Base-by-base conservation (phyloP, 2,888 invertebrate species). In the Linyphia triangularis region DNA sequence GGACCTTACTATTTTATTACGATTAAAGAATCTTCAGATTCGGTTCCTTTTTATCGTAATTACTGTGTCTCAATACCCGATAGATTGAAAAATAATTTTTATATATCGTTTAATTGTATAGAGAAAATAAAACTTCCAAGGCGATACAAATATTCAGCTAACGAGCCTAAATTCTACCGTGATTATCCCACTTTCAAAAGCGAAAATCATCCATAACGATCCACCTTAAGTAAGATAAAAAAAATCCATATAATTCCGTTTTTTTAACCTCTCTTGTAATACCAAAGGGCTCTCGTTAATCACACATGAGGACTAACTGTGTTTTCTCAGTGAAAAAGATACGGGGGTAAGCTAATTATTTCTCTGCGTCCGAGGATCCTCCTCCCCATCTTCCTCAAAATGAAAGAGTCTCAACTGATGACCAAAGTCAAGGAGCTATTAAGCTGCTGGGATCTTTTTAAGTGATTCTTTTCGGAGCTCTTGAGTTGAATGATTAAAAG, bases 371-470 rank as follows among this genome's bases (percentile, higher is more conserved):
- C n/a, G n/a, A n/a, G n/a, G n/a, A n/a, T n/a, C n/a, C n/a, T 51
- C 13, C 13, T 51, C 5, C 13, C 16, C 51, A 37, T 75, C 63
- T 59, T 63, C 59, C 40, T 63, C 30, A 63, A 37, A 61, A 77
- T 61, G 37, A 40, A 26, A 26, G 63, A 77, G 40, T 77, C 24
- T 77, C 24, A 77, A 40, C 61, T 77, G 77, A 77, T 77, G 61
- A 77, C 61, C 40, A n/a, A 63, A 77, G 77, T 77, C 63, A 40
- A 77, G 77, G 16, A 61, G 61, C 77, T 61, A 77, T 77, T 77
- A 77, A 77, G 77, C 61, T 43, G 77, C 40, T 77, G 77, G 77
- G 63, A 73, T 77, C 59, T 75, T 75, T 59, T 75, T 40, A 63
- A 63, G 37, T 61, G 63, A 63, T 24, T 1, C 16, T 61, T 33